Evolutionary conservation across 1,140 invertebrate species (phyloP), one percentile per base, ranked within the genome.

Genomic region (Saxidomus purpurata): DNA sequence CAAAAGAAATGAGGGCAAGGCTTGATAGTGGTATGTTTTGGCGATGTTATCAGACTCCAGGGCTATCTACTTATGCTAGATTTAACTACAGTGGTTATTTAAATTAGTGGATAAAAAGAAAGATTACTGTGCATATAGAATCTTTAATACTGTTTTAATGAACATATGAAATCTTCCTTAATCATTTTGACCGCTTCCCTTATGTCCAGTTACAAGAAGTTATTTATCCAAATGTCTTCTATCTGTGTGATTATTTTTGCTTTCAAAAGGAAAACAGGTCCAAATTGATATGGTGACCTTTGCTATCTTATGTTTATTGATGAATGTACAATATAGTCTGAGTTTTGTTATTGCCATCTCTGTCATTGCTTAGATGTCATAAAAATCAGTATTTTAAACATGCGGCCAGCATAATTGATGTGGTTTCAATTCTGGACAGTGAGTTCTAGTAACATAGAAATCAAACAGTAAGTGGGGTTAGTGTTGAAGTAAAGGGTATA

Each of bases 61-160:
- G 17, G 9, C 31, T 38, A 71, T 38, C 67, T 38, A 67, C 61
- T 31, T 67, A 17, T 67, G 61, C 61, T 71, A 40, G 31, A 71
- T 38, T 38, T 19, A 71, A 71, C 34, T 2, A 71, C 34, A 71
- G 31, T 9, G 34, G 67, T 17, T 38, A 71, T 71, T 71, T 38
- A 71, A 40, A 67, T 71, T 4, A 71, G 67, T 36, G 31, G 67
- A 71, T 71, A 19, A 71, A 71, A 67, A 28, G n/a, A 9, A 15
- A 31, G 25, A 22, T 67, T 67, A 38, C 67, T 71, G 34, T 38
- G 36, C 34, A 38, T 38, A n/a, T n/a, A 71, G 34, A 15, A 9
- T 38, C 11, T 38, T 38, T 28, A 38, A 38, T 71, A n/a, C 36
- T 71, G n/a, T 6, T 36, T 71, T 36, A 71, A 17, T 71, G 67